phyloP scores from a whole-genome alignment of 2,888 invertebrate genomes.

The Polyploca ridens region DNA sequence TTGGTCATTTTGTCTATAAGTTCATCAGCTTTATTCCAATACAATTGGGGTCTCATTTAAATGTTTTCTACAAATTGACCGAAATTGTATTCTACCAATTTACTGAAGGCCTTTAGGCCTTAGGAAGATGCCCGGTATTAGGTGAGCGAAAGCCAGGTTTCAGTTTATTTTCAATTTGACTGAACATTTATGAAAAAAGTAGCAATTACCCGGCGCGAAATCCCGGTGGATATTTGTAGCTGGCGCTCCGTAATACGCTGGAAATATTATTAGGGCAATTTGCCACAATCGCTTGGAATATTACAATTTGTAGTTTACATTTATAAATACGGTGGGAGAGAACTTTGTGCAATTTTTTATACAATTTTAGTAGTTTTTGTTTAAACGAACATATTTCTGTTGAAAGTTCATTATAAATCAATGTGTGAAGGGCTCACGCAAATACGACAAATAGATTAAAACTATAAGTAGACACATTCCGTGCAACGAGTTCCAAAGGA shows the following conservation, averaged over 20 bases:
- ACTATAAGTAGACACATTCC: not conserved
- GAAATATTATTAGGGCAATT: constrained; percentile 1
- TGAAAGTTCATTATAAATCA: too few relatives aligned
- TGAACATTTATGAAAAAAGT: constrained; percentile 2
- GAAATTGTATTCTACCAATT: constrained; percentile 4
- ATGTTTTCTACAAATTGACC: not conserved
- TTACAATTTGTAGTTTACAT: not conserved
- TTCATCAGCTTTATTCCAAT: not conserved
- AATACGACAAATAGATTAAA: not conserved
- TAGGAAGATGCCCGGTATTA: not conserved
- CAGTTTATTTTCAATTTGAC: not conserved
- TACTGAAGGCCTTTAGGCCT: too few relatives aligned
- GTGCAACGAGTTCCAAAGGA: not conserved
- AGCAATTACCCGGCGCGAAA: not conserved
- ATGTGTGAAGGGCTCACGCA: too few relatives aligned
- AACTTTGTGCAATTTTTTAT: not conserved
- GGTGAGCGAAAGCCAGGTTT: not conserved
- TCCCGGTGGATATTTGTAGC: not conserved
- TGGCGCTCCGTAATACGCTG: not conserved
- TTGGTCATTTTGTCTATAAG: not conserved
- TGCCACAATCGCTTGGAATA: constrained; percentile 6
- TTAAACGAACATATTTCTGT: too few relatives aligned
- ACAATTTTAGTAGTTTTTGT: not conserved
- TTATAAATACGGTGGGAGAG: not conserved
- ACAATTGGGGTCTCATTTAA: not conserved